Conservation (phyloP, 2,888 invertebrate genomes). For the Crossocerus cetratus region DNA sequence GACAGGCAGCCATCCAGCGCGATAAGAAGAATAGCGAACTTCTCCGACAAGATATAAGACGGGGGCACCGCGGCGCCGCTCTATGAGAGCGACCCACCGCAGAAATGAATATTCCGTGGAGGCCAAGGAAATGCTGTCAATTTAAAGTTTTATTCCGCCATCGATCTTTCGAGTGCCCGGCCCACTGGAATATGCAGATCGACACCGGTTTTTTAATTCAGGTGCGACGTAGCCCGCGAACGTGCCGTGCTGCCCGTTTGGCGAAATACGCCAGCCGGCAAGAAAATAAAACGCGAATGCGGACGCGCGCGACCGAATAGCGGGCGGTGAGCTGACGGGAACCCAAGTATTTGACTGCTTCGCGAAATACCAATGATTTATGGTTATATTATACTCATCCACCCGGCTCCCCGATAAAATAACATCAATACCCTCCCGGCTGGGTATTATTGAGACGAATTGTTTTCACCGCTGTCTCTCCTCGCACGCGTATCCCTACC, state of each 20-base stretch:
- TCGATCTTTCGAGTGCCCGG: too few relatives aligned
- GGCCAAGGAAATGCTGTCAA: too few relatives aligned
- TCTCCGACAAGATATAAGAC: too few relatives aligned
- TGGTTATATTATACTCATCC: constrained; percentile 35
- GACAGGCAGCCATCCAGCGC: too few relatives aligned
- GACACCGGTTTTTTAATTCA: too few relatives aligned
- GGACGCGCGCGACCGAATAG: background rate
- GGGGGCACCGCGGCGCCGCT: too few relatives aligned
- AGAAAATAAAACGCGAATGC: constrained; percentile 21
- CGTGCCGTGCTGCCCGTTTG: background rate
- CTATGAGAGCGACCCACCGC: too few relatives aligned
- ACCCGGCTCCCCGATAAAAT: constrained; percentile 39
- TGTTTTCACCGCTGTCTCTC: constrained; percentile 33
- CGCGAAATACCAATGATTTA: constrained; percentile 38
- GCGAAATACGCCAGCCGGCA: background rate
- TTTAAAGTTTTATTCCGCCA: too few relatives aligned
- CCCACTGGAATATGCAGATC: too few relatives aligned
- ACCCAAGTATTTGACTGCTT: constrained; percentile 21
- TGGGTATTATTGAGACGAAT: constrained; percentile 41
- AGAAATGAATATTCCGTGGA: too few relatives aligned
- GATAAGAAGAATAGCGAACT: too few relatives aligned
- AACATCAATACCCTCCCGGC: constrained; percentile 34
- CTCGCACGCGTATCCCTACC: constrained; percentile 13
- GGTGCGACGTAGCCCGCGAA: too few relatives aligned
- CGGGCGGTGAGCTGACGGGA: constrained; percentile 6